A percentile compares a stretch with the other conserved stretches of the same genome.
phyloP scores from a whole-genome alignment of 1,140 invertebrate species.

The Listronotus bonariensis region DNA sequence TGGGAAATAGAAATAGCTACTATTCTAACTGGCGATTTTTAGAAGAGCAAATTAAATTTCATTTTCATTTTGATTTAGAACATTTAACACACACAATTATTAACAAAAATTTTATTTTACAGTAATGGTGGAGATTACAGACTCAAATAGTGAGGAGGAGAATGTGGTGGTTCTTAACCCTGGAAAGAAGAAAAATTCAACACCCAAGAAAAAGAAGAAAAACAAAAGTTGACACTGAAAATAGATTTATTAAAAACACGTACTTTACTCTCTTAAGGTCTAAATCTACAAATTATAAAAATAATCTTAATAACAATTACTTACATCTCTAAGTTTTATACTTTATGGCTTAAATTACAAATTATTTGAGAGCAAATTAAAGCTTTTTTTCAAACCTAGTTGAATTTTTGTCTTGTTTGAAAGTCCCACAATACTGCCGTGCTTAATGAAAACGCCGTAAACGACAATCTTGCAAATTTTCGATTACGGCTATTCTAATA shows the following conservation, averaged over 20 bases:
- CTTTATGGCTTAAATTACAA: conserved; percentile 27
- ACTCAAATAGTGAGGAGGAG: conserved; percentile 52
- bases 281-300: conserved; percentile 40
- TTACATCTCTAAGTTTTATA: conserved; percentile 9
- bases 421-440: no score
- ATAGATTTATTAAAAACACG: conserved; percentile 31
- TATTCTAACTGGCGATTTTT: no score
- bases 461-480: no score
- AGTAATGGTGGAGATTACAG: conserved; percentile 10
- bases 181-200: conserved; percentile 26
- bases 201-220: conserved; percentile 40
- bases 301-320: conserved; percentile 25
- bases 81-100: no score
- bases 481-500: no score
- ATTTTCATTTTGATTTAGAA: no score
- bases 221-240: conserved; percentile 14
- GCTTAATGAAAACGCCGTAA: no score
- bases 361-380: conserved; percentile 8
- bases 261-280: conserved; percentile 35
- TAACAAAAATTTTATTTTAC: conserved; percentile 7
- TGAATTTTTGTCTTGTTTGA: no score
- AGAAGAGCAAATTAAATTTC: no score
- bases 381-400: not conserved
- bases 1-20: no score
- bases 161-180: conserved; percentile 46